phyloP scores from a whole-genome alignment of 2,888 invertebrate genomes.

The Cantharis flavilabris region DNA sequence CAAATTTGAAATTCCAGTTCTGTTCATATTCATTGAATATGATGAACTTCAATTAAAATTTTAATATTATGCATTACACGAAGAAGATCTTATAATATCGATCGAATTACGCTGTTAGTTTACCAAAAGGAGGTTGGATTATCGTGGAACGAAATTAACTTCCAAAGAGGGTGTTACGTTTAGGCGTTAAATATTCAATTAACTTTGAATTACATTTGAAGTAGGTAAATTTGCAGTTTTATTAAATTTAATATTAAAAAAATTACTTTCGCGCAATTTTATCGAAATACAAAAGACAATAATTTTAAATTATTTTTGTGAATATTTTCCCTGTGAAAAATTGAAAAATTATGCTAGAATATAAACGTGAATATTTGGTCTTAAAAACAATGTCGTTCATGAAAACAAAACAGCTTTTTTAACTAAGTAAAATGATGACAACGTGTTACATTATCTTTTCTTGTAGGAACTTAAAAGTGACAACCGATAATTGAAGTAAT shows the following conservation, averaged over 20 bases:
- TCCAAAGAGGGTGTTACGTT: slow-evolving; percentile 18
- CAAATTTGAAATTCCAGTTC: not conserved
- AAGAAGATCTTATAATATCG: slow-evolving; percentile 11
- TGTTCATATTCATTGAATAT: not conserved
- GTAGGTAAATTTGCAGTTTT: not conserved
- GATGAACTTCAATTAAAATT: not conserved
- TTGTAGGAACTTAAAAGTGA: not conserved
- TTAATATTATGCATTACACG: not conserved
- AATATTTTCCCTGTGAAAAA: not conserved
- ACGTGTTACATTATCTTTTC: not conserved
- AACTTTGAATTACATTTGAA: slow-evolving; percentile 12
- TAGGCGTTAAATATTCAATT: slow-evolving; percentile 18
- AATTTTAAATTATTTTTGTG: not conserved
- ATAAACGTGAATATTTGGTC: not conserved
- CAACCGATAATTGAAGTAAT: not conserved
- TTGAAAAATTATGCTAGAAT: not conserved
- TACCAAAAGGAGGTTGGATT: slow-evolving; percentile 15
- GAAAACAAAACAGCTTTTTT: not conserved
- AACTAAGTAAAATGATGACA: not conserved
- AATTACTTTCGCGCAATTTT: not conserved
- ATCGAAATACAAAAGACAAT: not conserved
- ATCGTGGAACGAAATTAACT: slow-evolving; percentile 15
- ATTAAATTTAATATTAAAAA: not conserved
- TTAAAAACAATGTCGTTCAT: not conserved
- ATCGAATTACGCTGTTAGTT: slow-evolving; percentile 9